Percentiles rank a stretch among this genome's conserved stretches.
Evolutionary conservation across 2,797 vertebrate genomes (phyloP).

Genomic region (Zalophus californianus): DNA sequence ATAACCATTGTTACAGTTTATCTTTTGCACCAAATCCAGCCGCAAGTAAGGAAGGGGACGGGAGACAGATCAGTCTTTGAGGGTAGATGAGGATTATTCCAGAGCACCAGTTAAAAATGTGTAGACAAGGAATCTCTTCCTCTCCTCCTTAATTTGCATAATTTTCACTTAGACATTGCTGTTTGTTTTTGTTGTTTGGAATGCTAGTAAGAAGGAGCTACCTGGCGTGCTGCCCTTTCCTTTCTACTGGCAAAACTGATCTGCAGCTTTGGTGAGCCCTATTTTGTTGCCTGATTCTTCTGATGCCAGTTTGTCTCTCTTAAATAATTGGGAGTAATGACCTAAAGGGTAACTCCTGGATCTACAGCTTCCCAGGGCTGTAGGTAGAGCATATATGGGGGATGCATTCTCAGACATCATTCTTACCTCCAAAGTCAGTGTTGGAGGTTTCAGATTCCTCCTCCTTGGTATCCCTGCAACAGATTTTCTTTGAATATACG

Average conservation of each 20-base stretch:
- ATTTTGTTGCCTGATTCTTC: slow-evolving; percentile 54
- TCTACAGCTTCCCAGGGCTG: background rate
- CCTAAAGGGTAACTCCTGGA: background rate
- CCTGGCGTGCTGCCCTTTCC: slow-evolving; percentile 58
- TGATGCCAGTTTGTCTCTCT: slow-evolving; percentile 1
- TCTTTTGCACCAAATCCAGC: background rate
- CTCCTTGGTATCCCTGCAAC: background rate
- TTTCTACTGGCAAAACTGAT: slow-evolving; percentile 31
- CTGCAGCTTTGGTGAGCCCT: background rate
- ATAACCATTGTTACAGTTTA: slow-evolving; percentile 12
- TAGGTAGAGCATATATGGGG: background rate
- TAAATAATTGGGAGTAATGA: slow-evolving; percentile 38
- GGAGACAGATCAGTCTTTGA: background rate
- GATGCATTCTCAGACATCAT: background rate
- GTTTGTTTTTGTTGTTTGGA: slow-evolving; percentile 30
- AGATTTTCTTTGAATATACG: slow-evolving; percentile 9
- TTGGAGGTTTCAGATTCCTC: slow-evolving; percentile 29
- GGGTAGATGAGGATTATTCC: slow-evolving; percentile 12
- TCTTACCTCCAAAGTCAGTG: background rate
- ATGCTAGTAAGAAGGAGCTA: slow-evolving; percentile 36
- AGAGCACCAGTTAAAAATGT: slow-evolving; percentile 27
- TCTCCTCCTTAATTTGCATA: slow-evolving; percentile 44
- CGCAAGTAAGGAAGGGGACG: background rate
- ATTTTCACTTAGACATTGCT: background rate
- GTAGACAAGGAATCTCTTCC: background rate